Evolutionary conservation across 2,797 vertebrate genomes (phyloP), one percentile per base, ranked within the genome.

Genomic region (Cetoscarus ocellatus): DNA sequence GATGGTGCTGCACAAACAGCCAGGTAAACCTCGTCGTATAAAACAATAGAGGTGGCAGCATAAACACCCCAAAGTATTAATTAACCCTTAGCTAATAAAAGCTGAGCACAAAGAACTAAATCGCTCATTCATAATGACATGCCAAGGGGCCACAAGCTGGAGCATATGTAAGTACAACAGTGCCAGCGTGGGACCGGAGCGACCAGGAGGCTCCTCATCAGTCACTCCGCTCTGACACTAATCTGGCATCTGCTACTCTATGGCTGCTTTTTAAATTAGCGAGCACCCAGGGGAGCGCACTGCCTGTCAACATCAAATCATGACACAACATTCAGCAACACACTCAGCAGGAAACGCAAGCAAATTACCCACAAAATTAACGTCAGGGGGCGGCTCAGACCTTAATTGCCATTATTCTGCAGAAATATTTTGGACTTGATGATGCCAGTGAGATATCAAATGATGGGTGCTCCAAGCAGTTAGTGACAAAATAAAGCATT

Each of bases 171-270:
- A 60, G 59, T 66, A 72, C 70, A 73, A 80, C 79, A 74, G 47
- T 39, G 60, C 60, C 69, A 77, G 83, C 85, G 67, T 86, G 79
- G 70, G 74, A 73, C 69, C 65, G 39, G 40, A 53, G 71, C 62
- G 42, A 83, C 77, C 72, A 73, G 76, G 88, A 90, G 75, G 77
- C 79, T 85, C 67, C 83, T 89, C 86, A 91, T 92, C 89, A 91
- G 64, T 92, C 90, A 89, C 78, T 83, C 62, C 51, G 67, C 80
- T 55, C 82, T 82, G 86, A 92, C 90, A 85, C 72, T 91, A 92
- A 90, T 92, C 86, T 91, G 90, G 85, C 89, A 90, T 87, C 79
- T 90, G 89, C 79, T 83, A 71, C 80, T 83, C 74, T 75, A 76
- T 70, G 76, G 71, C 75, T 86, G 79, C 71, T 88, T 91, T 90